Conservation (phyloP, 2,888 invertebrate genomes). For the Macroteleia sp. region DNA sequence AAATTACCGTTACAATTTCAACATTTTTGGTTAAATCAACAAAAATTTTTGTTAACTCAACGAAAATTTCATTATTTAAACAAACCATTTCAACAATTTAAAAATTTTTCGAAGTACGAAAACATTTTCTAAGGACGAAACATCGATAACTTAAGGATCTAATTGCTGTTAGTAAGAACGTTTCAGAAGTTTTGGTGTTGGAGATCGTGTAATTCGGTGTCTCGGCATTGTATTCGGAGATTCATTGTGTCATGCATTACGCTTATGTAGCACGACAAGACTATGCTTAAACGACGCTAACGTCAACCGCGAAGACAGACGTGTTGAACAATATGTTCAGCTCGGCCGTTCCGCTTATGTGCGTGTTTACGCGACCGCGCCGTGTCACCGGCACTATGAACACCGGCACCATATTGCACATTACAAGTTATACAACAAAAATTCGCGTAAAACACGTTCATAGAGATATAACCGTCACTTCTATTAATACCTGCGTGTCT, state of each 20-base stretch:
- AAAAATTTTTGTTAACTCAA: too few species aligned
- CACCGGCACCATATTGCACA: slow-evolving; percentile 45
- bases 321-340: slow-evolving; percentile 50
- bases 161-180: too few species aligned
- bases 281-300: slow-evolving; percentile 22
- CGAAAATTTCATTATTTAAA: too few species aligned
- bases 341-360: slow-evolving; percentile 38
- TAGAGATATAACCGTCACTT: slow-evolving; percentile 31
- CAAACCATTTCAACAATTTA: too few species aligned
- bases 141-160: too few species aligned
- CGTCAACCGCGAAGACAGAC: slow-evolving; percentile 17
- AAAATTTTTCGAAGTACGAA: too few species aligned
- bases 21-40: too few species aligned
- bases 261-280: slow-evolving; percentile 13
- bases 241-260: slow-evolving; percentile 37
- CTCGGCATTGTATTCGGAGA: slow-evolving; percentile 11
- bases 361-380: slow-evolving; percentile 57
- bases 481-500: slow-evolving; percentile 19
- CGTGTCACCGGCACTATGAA: slow-evolving; percentile 35
- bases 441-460: slow-evolving; percentile 35
- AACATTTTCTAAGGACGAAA: too few species aligned
- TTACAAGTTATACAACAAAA: slow-evolving; percentile 44
- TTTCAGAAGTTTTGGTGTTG: too few species aligned
- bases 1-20: too few species aligned
- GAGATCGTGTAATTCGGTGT: too few species aligned